Percentiles rank a stretch among this genome's conserved stretches.
Conservation (phyloP, 2,888 invertebrate genomes). For the Microctonus aethiopoides region DNA sequence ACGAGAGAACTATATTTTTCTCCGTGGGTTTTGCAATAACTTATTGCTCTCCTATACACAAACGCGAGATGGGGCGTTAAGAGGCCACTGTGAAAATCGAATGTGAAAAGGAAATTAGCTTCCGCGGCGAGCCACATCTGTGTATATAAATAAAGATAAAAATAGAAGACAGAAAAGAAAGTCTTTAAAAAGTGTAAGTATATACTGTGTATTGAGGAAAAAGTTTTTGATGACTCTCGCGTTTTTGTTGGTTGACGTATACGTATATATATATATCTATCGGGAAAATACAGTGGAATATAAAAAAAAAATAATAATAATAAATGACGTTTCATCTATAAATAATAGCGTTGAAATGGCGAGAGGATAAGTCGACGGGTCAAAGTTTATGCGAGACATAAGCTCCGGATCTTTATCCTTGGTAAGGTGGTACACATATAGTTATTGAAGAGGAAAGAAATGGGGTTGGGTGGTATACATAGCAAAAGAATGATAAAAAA, state of each 20-base stretch:
- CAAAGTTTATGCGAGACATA: slow-evolving; percentile 61
- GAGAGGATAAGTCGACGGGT: slow-evolving; percentile 33
- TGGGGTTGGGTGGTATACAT: not conserved
- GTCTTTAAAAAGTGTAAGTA: not conserved
- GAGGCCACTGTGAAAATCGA: slow-evolving; percentile 61
- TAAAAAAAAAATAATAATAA: slow-evolving; percentile 7
- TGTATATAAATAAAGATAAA: slow-evolving; percentile 32
- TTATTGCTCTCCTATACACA: slow-evolving; percentile 11
- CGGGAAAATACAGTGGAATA: slow-evolving; percentile 9
- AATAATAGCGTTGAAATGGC: slow-evolving; percentile 40
- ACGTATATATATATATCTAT: not conserved
- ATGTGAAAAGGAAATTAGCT: slow-evolving; percentile 65
- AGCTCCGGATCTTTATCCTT: slow-evolving; percentile 47
- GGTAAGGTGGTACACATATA: slow-evolving; percentile 8
- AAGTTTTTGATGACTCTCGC: not conserved
- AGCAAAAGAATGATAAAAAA: not conserved
- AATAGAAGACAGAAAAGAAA: slow-evolving; percentile 3
- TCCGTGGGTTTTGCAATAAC: not conserved
- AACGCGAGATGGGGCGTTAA: slow-evolving; percentile 50
- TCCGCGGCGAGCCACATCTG: slow-evolving; percentile 41
- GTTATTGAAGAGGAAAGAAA: slow-evolving; percentile 21
- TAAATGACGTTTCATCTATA: slow-evolving; percentile 2
- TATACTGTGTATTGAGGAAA: not conserved
- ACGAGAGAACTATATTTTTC: slow-evolving; percentile 27
- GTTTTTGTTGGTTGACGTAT: not conserved